Conservation (phyloP, 2,797 vertebrate genomes). For the Mastacembelus armatus region DNA sequence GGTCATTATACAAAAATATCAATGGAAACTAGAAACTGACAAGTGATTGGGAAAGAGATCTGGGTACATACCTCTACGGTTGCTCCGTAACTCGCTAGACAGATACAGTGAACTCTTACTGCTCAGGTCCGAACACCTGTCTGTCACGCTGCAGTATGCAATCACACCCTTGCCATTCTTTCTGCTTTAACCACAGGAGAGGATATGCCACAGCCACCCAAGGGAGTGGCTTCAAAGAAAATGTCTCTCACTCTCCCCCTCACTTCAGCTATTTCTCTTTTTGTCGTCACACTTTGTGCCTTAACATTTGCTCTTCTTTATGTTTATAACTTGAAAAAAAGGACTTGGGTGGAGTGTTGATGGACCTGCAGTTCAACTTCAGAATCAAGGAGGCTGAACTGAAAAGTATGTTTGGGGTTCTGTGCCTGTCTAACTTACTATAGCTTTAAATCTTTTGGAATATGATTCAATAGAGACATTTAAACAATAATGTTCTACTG, state of each 20-base stretch:
- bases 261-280: slow-evolving; percentile 17
- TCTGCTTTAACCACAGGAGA: slow-evolving; percentile 74
- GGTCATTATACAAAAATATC: neutral
- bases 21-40: neutral
- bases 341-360: slow-evolving; percentile 58
- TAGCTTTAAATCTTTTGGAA: neutral
- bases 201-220: slow-evolving; percentile 66
- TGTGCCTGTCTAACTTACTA: neutral
- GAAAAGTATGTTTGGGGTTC: slow-evolving; percentile 22
- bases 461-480: neutral
- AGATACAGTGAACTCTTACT: slow-evolving; percentile 17
- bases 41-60: neutral
- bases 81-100: neutral
- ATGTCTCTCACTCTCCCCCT: slow-evolving; percentile 17
- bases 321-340: slow-evolving; percentile 11
- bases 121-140: slow-evolving; percentile 34
- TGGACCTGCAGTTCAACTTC: slow-evolving; percentile 58
- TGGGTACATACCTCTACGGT: slow-evolving; percentile 58
- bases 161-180: slow-evolving; percentile 57
- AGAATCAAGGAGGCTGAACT: slow-evolving; percentile 25
- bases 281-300: slow-evolving; percentile 17
- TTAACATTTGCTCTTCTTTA: neutral
- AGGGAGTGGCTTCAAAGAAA: slow-evolving; percentile 75
- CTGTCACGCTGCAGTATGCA: slow-evolving; percentile 32
- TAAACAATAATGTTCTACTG: no score